Evolutionary conservation across 1,140 invertebrate species (phyloP).

Genomic region (Colletes gigas): DNA sequence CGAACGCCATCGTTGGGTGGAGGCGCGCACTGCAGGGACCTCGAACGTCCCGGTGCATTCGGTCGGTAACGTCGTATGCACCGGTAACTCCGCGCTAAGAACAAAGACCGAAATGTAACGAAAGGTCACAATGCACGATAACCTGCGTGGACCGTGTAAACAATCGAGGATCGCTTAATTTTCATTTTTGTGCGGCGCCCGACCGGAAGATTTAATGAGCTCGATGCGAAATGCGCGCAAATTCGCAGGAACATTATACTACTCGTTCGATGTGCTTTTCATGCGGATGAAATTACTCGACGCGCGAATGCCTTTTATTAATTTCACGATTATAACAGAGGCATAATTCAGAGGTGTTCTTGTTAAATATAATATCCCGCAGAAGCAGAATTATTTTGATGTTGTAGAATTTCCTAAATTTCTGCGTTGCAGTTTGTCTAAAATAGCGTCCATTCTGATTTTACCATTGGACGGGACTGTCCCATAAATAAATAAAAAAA

Average conservation of each 20-base stretch:
- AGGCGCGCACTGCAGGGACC: slow-evolving; percentile 9
- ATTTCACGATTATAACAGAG: neutral
- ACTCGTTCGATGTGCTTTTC: slow-evolving; percentile 9
- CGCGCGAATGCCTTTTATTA: neutral
- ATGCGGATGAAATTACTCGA: neutral
- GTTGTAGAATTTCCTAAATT: neutral
- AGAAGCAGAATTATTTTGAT: neutral
- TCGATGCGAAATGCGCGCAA: slow-evolving; percentile 19
- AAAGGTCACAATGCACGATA: slow-evolving; percentile 5
- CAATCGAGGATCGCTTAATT: slow-evolving; percentile 73
- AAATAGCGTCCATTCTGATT: neutral
- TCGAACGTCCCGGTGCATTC: neutral
- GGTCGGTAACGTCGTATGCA: slow-evolving; percentile 65
- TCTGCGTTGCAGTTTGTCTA: neutral
- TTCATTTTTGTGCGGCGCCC: slow-evolving; percentile 63
- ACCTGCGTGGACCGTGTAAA: slow-evolving; percentile 60
- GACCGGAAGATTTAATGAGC: slow-evolving; percentile 34
- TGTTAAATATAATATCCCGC: neutral
- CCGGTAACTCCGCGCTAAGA: neutral
- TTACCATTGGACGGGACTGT: neutral
- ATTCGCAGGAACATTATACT: slow-evolving; percentile 12
- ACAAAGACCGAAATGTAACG: slow-evolving; percentile 22
- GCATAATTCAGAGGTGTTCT: neutral
- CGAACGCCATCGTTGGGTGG: slow-evolving; percentile 70
- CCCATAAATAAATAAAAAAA: slow-evolving; percentile 3